Evolutionary conservation across 2,113 vertebrate genomes (phyloP).

Genomic region (Ia io): DNA sequence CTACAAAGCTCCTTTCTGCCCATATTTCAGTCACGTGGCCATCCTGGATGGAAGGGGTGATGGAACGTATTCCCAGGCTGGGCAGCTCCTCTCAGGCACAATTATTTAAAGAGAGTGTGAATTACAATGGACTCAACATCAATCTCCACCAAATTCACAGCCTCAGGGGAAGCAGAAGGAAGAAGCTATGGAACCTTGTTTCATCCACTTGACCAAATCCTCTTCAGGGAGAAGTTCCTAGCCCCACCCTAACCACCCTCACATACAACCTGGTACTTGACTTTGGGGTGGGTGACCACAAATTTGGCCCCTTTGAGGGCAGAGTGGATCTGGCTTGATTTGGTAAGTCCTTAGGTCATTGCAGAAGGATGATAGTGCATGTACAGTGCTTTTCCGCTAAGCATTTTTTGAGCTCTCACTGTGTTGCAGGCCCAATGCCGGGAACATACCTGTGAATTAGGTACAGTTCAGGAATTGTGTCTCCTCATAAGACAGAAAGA

Average conservation of each 20-base stretch:
- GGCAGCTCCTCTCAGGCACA: background rate
- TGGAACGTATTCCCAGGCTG: background rate
- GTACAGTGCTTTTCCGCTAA: background rate
- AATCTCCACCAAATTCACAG: background rate
- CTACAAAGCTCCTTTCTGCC: background rate
- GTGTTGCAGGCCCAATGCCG: background rate
- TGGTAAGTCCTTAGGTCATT: background rate
- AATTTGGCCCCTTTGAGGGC: background rate
- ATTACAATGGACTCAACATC: background rate
- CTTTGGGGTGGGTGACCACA: slow-evolving; percentile 2
- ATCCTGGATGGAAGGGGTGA: background rate
- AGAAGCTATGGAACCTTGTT: background rate
- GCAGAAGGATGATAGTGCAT: background rate
- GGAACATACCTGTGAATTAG: background rate
- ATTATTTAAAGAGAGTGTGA: background rate
- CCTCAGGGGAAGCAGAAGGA: background rate
- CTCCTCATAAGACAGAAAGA: slow-evolving; percentile 23
- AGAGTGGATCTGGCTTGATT: background rate
- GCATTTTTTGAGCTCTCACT: background rate
- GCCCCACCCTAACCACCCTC: background rate
- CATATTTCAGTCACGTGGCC: background rate
- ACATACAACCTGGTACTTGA: background rate
- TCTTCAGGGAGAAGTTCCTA: background rate
- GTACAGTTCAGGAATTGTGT: background rate
- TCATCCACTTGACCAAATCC: background rate